Evolutionary conservation across 2,888 invertebrate genomes (phyloP).

Genomic region (Pyrocoelia pectoralis): DNA sequence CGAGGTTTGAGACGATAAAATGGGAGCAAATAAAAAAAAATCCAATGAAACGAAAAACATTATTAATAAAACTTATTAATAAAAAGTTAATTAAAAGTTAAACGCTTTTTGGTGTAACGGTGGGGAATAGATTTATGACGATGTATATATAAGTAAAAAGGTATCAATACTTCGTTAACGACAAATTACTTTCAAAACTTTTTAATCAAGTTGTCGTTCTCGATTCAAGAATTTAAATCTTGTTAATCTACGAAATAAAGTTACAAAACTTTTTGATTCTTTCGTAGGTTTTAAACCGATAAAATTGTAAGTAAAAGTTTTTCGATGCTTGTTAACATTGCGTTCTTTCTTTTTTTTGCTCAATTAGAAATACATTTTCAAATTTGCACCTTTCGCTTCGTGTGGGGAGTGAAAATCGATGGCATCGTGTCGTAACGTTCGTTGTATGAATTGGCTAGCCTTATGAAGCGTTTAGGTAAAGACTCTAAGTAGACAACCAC

Average conservation of each 20-base stretch:
- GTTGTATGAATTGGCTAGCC: no score
- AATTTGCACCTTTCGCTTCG: no score
- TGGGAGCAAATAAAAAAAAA: no score
- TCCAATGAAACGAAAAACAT: no score
- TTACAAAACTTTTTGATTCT: slow-evolving; percentile 29
- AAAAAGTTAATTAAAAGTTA: slow-evolving; percentile 53
- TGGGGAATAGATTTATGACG: slow-evolving; percentile 53
- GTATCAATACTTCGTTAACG: slow-evolving; percentile 54
- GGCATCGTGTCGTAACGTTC: no score
- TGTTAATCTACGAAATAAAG: slow-evolving; percentile 39
- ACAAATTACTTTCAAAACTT: slow-evolving; percentile 58
- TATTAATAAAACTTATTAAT: slow-evolving; percentile 3
- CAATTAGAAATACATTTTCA: no score
- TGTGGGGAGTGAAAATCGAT: no score
- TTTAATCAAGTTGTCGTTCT: slow-evolving; percentile 57
- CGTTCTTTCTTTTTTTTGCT: no score
- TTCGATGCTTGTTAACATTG: not conserved
- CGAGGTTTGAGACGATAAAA: no score
- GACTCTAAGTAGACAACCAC: no score
- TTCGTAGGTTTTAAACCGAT: not conserved
- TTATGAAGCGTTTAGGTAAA: no score
- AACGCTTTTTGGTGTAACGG: slow-evolving; percentile 48
- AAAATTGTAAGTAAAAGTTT: not conserved
- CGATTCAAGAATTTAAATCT: slow-evolving; percentile 45
- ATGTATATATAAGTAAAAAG: slow-evolving; percentile 51